Conservation (phyloP, 1,140 invertebrate species). For the Papilio dardanus region DNA sequence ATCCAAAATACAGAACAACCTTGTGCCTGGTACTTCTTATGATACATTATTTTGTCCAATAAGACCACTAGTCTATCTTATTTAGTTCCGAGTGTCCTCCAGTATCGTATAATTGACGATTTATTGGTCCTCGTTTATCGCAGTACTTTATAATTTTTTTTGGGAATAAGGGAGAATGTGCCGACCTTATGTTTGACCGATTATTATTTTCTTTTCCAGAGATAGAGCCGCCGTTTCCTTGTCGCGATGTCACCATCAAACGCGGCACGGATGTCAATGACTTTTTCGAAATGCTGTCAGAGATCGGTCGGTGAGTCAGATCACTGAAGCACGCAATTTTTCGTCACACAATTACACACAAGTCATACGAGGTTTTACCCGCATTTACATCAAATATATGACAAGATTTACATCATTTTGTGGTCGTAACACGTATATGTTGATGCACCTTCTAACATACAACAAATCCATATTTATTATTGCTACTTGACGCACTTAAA, state of each 20-base stretch:
- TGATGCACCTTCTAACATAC: background rate
- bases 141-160: too few species aligned
- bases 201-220: slow-evolving; percentile 85
- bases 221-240: slow-evolving; percentile 91
- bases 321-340: slow-evolving; percentile 22
- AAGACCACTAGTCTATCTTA: too few species aligned
- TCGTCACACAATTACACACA: background rate
- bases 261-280: slow-evolving; percentile 90
- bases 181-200: too few species aligned
- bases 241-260: slow-evolving; percentile 90
- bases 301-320: slow-evolving; percentile 88
- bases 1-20: too few species aligned
- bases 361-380: slow-evolving; percentile 4
- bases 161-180: too few species aligned
- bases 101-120: too few species aligned
- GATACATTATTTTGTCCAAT: too few species aligned
- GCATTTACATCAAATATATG: slow-evolving; percentile 11
- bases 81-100: too few species aligned
- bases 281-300: slow-evolving; percentile 90
- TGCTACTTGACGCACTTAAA: too few species aligned
- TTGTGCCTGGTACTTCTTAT: too few species aligned
- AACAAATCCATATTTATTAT: too few species aligned
- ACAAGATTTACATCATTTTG: slow-evolving; percentile 26
- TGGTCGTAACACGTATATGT: background rate
- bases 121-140: too few species aligned